phyloP scores from a whole-genome alignment of 2,113 vertebrate genomes.

The Heteronetta atricapilla region DNA sequence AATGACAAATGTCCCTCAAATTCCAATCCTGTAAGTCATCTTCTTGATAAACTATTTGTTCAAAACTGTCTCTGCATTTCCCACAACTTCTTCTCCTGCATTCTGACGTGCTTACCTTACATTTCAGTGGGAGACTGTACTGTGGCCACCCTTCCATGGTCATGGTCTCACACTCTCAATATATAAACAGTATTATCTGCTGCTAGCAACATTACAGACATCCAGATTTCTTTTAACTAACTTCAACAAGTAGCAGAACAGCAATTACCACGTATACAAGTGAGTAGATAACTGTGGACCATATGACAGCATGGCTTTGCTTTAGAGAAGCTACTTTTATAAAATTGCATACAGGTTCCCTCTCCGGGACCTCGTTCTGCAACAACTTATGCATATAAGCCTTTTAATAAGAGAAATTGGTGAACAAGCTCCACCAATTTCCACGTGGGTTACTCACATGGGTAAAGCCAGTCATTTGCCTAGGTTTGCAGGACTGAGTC shows the following conservation, averaged over 20 bases:
- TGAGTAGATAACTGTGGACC: background rate
- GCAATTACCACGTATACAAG: background rate
- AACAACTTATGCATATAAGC: background rate
- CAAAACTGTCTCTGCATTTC: background rate
- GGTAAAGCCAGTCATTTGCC: background rate
- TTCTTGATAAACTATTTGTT: background rate
- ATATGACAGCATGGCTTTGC: background rate
- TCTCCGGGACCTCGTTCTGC: background rate
- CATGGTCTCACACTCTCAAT: background rate
- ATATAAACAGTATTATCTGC: rapidly evolving
- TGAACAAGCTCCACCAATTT: background rate
- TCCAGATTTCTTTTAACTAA: background rate
- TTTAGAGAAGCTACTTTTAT: background rate
- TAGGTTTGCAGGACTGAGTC: background rate
- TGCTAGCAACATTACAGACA: background rate
- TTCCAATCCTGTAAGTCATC: background rate
- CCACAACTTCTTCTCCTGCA: background rate
- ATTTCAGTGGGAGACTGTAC: background rate
- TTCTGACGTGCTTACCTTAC: background rate
- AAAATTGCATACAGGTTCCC: background rate
- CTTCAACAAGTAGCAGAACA: background rate
- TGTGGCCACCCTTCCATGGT: background rate
- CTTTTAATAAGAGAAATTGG: background rate
- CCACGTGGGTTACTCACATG: background rate
- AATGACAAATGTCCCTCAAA: background rate